Conservation (phyloP, 2,113 vertebrate genomes). For the Tupaia chinensis region DNA sequence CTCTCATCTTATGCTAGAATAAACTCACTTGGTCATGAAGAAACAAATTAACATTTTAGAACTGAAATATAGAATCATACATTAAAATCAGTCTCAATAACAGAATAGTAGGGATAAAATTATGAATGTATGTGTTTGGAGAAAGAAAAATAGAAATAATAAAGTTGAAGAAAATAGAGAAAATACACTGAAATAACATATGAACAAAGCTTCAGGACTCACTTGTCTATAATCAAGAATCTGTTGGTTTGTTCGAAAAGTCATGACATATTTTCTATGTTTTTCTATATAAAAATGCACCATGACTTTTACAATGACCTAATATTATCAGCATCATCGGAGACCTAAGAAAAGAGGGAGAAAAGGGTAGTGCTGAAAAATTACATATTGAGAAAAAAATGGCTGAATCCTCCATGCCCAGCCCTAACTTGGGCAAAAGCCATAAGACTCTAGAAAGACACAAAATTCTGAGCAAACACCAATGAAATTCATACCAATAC, state of each 20-base stretch:
- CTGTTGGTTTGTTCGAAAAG: too few relatives aligned
- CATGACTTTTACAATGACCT: too few relatives aligned
- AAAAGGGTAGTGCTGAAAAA: neutral
- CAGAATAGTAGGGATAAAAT: neutral
- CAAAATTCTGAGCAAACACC: neutral
- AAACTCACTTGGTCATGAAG: neutral
- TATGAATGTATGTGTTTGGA: too few relatives aligned
- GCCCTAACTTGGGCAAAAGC: neutral
- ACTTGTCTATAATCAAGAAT: neutral
- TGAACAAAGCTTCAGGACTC: neutral
- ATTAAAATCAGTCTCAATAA: neutral
- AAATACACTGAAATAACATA: neutral
- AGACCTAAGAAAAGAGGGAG: neutral
- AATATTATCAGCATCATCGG: neutral
- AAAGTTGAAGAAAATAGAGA: neutral
- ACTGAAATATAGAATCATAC: neutral
- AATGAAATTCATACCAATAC: neutral
- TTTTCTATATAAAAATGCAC: too few relatives aligned
- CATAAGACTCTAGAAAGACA: neutral
- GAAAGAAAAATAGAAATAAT: slow-evolving; percentile 17
- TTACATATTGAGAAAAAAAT: neutral
- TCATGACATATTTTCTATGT: too few relatives aligned
- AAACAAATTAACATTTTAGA: neutral
- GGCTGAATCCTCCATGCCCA: neutral
- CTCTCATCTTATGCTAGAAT: neutral